Evolutionary conservation across 2,888 invertebrate species (phyloP).

Genomic region (Sepiola atlantica): DNA sequence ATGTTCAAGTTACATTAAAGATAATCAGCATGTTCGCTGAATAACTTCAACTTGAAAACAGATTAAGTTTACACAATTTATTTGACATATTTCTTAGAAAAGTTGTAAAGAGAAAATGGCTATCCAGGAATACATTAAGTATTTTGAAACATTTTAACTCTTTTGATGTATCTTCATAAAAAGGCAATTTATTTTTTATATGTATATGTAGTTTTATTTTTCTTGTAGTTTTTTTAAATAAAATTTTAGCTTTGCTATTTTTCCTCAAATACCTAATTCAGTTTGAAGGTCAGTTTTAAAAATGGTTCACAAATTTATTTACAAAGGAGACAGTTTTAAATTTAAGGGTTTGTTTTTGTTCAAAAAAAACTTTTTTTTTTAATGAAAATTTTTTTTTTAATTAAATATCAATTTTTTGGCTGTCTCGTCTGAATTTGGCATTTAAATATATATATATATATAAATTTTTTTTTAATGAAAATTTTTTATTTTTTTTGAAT

Average conservation of each 20-base stretch:
- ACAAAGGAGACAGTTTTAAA: not conserved
- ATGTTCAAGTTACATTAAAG: too few species aligned
- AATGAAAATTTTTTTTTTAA: not conserved
- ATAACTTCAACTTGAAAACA: too few species aligned
- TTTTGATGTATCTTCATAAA: too few species aligned
- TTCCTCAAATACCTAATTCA: conserved; percentile 40
- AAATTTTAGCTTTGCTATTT: not conserved
- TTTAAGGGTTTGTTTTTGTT: not conserved
- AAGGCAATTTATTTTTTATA: too few species aligned
- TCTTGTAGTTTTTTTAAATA: not conserved
- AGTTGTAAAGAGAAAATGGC: too few species aligned
- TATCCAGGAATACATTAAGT: too few species aligned
- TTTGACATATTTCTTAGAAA: too few species aligned
- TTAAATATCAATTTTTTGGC: not conserved
- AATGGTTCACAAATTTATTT: not conserved
- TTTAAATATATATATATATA: not conserved
- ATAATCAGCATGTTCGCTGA: too few species aligned
- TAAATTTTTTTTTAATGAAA: too few species aligned
- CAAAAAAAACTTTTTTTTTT: not conserved
- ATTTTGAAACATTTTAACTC: too few species aligned
- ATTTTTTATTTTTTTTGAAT: conserved; percentile 37
- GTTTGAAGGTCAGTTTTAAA: conserved; percentile 44
- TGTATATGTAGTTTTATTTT: not conserved
- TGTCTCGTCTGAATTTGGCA: conserved; percentile 34
- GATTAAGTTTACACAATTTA: too few species aligned